A percentile compares a stretch with the other conserved stretches of the same genome.
These are phyloP conservation scores for Drosophila kohkoa DNA, from an alignment of 1,140 invertebrate species.

Conservation along the genomic window DNA sequence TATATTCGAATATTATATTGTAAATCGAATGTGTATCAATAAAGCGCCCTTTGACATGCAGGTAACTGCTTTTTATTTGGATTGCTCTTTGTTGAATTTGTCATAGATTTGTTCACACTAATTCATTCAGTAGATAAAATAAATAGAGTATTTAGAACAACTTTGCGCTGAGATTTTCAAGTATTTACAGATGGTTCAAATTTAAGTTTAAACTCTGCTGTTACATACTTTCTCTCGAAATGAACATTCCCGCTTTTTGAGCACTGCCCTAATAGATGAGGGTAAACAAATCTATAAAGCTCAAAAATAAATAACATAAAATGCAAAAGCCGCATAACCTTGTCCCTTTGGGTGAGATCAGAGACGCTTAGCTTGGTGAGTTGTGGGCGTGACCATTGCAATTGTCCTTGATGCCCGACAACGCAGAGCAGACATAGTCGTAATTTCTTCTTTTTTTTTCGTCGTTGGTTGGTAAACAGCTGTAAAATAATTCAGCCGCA, in stretches of 20 bases:
- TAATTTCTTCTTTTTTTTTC: constrained; percentile 24
- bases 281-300: constrained; percentile 13
- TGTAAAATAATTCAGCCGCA: constrained; percentile 81
- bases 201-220: not conserved
- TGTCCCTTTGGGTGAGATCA: constrained; percentile 33
- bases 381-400: constrained; percentile 43
- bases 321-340: constrained; percentile 8
- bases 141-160: too few species aligned
- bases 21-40: constrained; percentile 67
- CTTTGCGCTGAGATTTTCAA: too few species aligned
- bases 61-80: not conserved
- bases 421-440: constrained; percentile 53
- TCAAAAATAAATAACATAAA: constrained; percentile 26
- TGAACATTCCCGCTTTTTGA: not conserved
- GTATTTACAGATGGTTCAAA: too few species aligned
- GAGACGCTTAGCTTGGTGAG: constrained; percentile 42
- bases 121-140: too few species aligned
- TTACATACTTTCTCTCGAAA: not conserved
- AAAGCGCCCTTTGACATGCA: constrained; percentile 41
- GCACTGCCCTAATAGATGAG: not conserved
- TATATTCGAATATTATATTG: constrained; percentile 46
- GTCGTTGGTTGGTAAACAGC: constrained; percentile 54
- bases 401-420: constrained; percentile 61
- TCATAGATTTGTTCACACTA: too few species aligned
- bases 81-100: not conserved